A percentile compares a stretch with the other conserved stretches of the same genome.
Evolutionary conservation across 2,113 vertebrate genomes (phyloP).

Genomic region (Pangasianodon gigas): DNA sequence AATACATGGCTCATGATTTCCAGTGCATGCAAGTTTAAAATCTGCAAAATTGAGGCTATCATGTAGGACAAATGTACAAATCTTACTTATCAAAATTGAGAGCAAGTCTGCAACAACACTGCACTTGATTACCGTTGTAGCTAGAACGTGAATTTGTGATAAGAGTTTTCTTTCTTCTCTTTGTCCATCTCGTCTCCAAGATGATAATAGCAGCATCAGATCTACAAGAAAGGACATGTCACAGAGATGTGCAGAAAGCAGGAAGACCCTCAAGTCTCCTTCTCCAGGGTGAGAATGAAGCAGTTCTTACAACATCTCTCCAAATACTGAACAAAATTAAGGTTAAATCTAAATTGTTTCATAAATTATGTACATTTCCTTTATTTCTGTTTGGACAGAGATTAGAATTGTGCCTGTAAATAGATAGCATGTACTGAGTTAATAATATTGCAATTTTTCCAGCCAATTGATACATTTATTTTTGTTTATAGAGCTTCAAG

Average conservation of each 20-base stretch:
- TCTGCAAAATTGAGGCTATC: not conserved
- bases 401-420: not conserved
- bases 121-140: not conserved
- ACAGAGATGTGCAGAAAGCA: slow-evolving; percentile 76
- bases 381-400: not conserved
- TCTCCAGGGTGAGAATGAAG: slow-evolving; percentile 81
- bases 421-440: not conserved
- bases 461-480: not conserved
- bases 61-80: not conserved
- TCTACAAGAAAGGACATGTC: slow-evolving; percentile 85
- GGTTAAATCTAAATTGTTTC: not conserved
- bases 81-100: not conserved
- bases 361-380: not conserved
- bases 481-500: not conserved
- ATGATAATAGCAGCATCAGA: slow-evolving; percentile 72
- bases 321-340: not conserved
- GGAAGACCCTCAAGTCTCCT: slow-evolving; percentile 87
- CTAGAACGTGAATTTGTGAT: not conserved
- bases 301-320: not conserved
- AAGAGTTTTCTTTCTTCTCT: not conserved
- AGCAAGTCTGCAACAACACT: not conserved
- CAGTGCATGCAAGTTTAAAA: not conserved
- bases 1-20: not conserved
- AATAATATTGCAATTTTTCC: not conserved
- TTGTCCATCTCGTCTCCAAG: slow-evolving; percentile 59